Evolutionary conservation across 2,888 invertebrate genomes (phyloP), one percentile per base, ranked within the genome.

Genomic region (Dione vanillae): DNA sequence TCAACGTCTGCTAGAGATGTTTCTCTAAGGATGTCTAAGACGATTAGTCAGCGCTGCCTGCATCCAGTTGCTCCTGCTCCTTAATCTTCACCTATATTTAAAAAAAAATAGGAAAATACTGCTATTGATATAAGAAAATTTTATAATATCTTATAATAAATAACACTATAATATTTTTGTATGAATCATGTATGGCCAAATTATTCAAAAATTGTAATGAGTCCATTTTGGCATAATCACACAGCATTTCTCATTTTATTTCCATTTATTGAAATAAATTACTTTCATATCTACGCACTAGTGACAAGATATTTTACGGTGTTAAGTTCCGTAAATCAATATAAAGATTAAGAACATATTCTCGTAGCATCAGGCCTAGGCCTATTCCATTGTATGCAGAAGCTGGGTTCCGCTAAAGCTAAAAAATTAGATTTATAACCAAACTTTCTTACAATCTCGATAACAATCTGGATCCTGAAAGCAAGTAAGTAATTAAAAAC

Each of bases 401-500:
- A 49, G 16, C 10, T 37, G 10, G 35, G 16, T 56, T n/a, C n/a
- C n/a, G n/a, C n/a, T n/a, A 27, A 16, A 56, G n/a, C n/a, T n/a
- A 9, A 19, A 51, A 9, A 51, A 51, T 10, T 11, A 49, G 19
- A 49, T 49, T 49, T 7, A 40, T 19, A n/a, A 16, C 2, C 45
- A 61, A 45, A 61, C 27, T 45, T 61, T 12, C 10, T 41, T 11
- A 14, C 27, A 35, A 61, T 61, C 59, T 27, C 59, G 19, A 61
- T 45, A 45, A 61, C 45, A 61, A 27, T 35, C 16, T 40, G 56
- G 6, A 56, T 2, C 12, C n/a, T 37, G 68, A 66, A 70, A 77
- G 19, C 80, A 85, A 85, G 80, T 85, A 82, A 78, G 82, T 88
- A 87, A 88, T 88, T 88, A 88, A 90, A 89, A 88, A 83, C 81